Evolutionary conservation across 1,140 invertebrate genomes (phyloP).

Genomic region (Cherax quadricarinatus): DNA sequence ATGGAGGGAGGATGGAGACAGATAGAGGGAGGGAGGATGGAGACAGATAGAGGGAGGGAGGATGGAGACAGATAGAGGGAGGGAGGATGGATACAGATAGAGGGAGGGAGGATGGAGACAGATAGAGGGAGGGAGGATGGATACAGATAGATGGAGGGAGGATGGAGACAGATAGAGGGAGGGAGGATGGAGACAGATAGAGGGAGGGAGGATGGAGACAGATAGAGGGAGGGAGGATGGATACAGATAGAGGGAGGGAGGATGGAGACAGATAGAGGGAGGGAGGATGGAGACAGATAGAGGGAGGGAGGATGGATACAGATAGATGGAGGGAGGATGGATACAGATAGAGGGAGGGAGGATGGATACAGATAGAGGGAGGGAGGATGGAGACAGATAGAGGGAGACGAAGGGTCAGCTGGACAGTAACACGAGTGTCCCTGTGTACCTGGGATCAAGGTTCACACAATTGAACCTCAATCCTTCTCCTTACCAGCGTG

Average conservation of each 20-base stretch:
- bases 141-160: not conserved
- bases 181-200: not conserved
- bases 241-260: not conserved
- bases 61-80: not conserved
- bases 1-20: not conserved
- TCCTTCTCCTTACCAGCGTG: not conserved
- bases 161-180: not conserved
- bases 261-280: not conserved
- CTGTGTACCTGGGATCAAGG: not conserved
- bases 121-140: not conserved
- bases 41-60: not conserved
- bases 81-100: not conserved
- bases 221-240: not conserved
- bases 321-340: not conserved
- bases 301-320: not conserved
- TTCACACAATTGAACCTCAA: constrained; percentile 1
- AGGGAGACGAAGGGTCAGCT: not conserved
- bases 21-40: not conserved
- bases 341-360: not conserved
- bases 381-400: not conserved
- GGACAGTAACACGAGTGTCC: not conserved
- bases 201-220: not conserved
- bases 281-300: not conserved
- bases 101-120: not conserved
- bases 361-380: not conserved